Percentiles rank a stretch among this genome's conserved stretches.
Evolutionary conservation across 2,113 vertebrate genomes (phyloP).

Genomic region (Megaptera novaeangliae): DNA sequence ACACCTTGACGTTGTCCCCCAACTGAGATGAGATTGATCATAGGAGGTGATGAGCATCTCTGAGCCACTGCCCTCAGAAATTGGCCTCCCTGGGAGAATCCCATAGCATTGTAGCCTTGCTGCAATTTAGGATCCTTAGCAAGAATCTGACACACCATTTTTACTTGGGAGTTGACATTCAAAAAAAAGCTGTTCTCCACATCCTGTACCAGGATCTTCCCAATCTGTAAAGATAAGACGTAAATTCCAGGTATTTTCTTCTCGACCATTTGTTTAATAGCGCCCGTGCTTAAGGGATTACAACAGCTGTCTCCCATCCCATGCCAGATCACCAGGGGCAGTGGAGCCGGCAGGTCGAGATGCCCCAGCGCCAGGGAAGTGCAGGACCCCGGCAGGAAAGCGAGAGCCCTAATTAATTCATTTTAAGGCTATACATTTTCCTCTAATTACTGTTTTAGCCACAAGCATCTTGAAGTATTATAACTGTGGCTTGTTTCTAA

Average conservation of each 20-base stretch:
- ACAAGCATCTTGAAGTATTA: neutral
- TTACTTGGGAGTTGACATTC: slow-evolving; percentile 92
- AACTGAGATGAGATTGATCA: slow-evolving; percentile 92
- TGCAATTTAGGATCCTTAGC: slow-evolving; percentile 84
- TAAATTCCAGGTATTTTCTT: slow-evolving; percentile 90
- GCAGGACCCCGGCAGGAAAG: neutral
- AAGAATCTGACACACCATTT: slow-evolving; percentile 86
- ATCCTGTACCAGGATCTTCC: slow-evolving; percentile 87
- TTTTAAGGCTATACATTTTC: neutral
- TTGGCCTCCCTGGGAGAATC: slow-evolving; percentile 96
- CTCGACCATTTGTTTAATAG: slow-evolving; percentile 91
- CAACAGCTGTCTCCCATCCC: slow-evolving; percentile 99
- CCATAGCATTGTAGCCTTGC: slow-evolving; percentile 96
- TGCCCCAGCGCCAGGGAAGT: neutral
- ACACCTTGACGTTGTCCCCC: slow-evolving; percentile 98
- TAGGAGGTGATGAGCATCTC: slow-evolving; percentile 92
- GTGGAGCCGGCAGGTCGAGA: neutral
- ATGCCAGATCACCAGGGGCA: slow-evolving; percentile 94
- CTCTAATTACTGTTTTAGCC: neutral
- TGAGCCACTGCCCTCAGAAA: slow-evolving; percentile 96
- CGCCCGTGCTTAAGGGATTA: slow-evolving; percentile 94
- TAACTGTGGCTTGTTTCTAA: slow-evolving; percentile 2
- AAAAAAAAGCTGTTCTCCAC: slow-evolving; percentile 94
- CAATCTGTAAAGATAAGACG: slow-evolving; percentile 91
- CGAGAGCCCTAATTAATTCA: neutral